Evolutionary conservation across 2,113 vertebrate species (phyloP).

Genomic region (Leuciscus idus): DNA sequence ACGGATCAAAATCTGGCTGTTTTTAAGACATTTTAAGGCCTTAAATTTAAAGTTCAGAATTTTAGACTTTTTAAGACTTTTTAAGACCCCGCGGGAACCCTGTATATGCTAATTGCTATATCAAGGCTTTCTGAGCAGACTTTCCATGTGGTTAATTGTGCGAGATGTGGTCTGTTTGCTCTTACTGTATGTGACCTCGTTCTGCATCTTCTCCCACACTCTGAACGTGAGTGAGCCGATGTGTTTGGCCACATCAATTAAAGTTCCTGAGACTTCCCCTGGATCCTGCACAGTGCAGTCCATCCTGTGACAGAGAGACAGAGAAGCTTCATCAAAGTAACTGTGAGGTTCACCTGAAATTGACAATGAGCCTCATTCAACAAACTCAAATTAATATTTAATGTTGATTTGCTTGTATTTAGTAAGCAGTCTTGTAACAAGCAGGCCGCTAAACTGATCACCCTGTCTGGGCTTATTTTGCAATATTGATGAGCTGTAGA

Average conservation of each 20-base stretch:
- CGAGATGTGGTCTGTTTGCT: background rate
- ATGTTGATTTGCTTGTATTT: background rate
- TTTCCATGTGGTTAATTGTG: background rate
- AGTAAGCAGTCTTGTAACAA: too few relatives aligned
- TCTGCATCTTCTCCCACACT: conserved; percentile 68
- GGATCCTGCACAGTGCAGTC: conserved; percentile 46
- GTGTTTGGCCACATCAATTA: conserved; percentile 65
- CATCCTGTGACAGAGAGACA: conserved; percentile 48
- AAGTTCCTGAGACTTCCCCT: conserved; percentile 39
- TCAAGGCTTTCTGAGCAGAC: background rate
- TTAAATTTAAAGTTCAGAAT: too few relatives aligned
- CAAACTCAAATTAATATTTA: background rate
- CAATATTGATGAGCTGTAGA: too few relatives aligned
- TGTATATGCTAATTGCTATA: background rate
- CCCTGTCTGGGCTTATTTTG: background rate
- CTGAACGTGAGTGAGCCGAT: conserved; percentile 57
- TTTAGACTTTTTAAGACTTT: too few relatives aligned
- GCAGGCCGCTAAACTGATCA: background rate
- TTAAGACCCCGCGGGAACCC: too few relatives aligned
- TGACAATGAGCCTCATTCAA: background rate
- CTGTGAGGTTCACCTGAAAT: background rate
- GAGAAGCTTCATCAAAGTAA: background rate
- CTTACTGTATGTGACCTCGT: conserved; percentile 63
- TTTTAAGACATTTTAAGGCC: too few relatives aligned
- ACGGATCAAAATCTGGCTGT: too few relatives aligned